Evolutionary conservation across 2,888 invertebrate species (phyloP).

Genomic region (Electrophaes corylata): DNA sequence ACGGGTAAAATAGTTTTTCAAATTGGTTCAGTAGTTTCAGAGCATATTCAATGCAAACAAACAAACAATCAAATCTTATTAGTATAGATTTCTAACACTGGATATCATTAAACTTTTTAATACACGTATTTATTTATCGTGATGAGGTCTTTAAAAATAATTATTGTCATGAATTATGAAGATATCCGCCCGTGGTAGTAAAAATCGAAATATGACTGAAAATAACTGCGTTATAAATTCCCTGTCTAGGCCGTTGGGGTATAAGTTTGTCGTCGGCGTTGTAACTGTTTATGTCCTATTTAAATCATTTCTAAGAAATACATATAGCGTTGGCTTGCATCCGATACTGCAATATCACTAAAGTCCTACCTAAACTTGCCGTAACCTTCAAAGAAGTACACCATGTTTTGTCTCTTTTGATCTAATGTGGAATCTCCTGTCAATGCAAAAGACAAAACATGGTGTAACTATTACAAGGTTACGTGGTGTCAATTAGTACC

Average conservation of each 20-base stretch:
- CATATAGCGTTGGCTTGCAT: slow-evolving; percentile 18
- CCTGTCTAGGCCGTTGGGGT: slow-evolving; percentile 55
- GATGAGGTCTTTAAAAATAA: slow-evolving; percentile 16
- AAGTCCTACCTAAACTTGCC: too few relatives aligned
- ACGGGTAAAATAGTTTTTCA: too few relatives aligned
- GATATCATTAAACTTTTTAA: slow-evolving; percentile 16
- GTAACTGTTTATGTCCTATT: slow-evolving; percentile 67
- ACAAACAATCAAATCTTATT: too few relatives aligned
- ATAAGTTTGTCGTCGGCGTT: slow-evolving; percentile 69
- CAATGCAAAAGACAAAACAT: too few relatives aligned
- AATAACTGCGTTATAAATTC: slow-evolving; percentile 46
- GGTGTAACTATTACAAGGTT: too few relatives aligned
- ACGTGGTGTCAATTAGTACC: too few relatives aligned
- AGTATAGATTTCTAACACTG: slow-evolving; percentile 5
- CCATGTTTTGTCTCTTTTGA: too few relatives aligned
- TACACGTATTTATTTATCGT: slow-evolving; percentile 8
- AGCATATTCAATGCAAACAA: too few relatives aligned
- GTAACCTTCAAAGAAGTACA: too few relatives aligned
- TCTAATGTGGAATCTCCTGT: too few relatives aligned
- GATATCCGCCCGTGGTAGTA: slow-evolving; percentile 27
- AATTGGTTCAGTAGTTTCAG: too few relatives aligned
- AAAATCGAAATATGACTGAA: slow-evolving; percentile 46
- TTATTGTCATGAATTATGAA: slow-evolving; percentile 16
- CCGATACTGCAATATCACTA: slow-evolving; percentile 15
- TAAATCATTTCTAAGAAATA: slow-evolving; percentile 71